Percentiles rank a stretch among this genome's conserved stretches.
phyloP scores from a whole-genome alignment of 2,888 invertebrate genomes.

The Mamestra brassicae region DNA sequence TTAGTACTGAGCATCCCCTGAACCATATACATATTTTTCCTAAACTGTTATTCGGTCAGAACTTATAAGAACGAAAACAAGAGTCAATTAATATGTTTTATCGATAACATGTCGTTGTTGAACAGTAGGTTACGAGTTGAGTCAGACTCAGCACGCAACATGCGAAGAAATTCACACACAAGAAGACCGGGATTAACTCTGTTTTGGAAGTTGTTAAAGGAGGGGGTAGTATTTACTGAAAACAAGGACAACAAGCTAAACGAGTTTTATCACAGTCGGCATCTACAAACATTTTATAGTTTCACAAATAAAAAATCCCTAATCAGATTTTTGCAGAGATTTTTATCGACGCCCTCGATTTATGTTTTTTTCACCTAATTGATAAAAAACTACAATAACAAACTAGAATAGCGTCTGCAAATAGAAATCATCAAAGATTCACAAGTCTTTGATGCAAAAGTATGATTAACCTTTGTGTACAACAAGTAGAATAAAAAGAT shows the following conservation, averaged over 20 bases:
- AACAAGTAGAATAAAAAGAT: slow-evolving; percentile 49
- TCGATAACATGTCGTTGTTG: not conserved
- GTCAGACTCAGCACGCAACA: not conserved
- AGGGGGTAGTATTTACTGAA: not conserved
- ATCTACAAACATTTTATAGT: slow-evolving; percentile 1
- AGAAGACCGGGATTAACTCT: too few species aligned
- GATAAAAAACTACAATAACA: slow-evolving; percentile 39
- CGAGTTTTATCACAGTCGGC: slow-evolving; percentile 30
- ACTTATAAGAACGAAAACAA: not conserved
- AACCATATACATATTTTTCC: not conserved
- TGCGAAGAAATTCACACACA: not conserved
- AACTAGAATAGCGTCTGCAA: slow-evolving; percentile 3
- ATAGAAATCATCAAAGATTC: slow-evolving; percentile 25
- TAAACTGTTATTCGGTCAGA: not conserved
- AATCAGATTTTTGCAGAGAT: slow-evolving; percentile 39
- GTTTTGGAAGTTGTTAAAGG: not conserved
- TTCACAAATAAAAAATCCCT: slow-evolving; percentile 16
- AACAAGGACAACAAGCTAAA: slow-evolving; percentile 5
- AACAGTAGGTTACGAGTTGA: not conserved
- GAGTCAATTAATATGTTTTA: not conserved
- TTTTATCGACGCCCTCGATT: slow-evolving; percentile 38
- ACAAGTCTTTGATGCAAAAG: slow-evolving; percentile 27
- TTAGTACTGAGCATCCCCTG: not conserved
- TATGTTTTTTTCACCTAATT: slow-evolving; percentile 10
- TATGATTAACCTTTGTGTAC: slow-evolving; percentile 34